phyloP scores from a whole-genome alignment of 2,888 invertebrate genomes.

The Nycteola revayana region DNA sequence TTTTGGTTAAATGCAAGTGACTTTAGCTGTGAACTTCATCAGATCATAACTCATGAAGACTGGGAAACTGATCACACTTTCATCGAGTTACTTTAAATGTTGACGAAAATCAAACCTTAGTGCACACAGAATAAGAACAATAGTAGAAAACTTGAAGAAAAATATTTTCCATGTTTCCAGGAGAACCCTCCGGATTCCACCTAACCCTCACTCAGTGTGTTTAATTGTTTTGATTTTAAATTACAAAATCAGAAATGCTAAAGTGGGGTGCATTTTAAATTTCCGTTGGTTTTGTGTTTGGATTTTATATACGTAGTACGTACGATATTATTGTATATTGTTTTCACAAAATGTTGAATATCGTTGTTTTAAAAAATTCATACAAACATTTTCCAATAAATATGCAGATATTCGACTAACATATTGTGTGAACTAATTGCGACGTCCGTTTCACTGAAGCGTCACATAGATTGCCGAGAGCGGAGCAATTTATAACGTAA shows the following conservation, averaged over 20 bases:
- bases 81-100: slow-evolving; percentile 21
- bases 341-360: slow-evolving; percentile 20
- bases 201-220: slow-evolving; percentile 60
- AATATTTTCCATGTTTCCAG: slow-evolving; percentile 53
- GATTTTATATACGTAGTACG: slow-evolving; percentile 8
- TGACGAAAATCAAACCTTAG: slow-evolving; percentile 39
- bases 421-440: slow-evolving; percentile 53
- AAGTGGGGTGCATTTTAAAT: slow-evolving; percentile 63
- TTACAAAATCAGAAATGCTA: slow-evolving; percentile 55
- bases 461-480: slow-evolving; percentile 40
- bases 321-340: slow-evolving; percentile 23
- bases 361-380: slow-evolving; percentile 22
- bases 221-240: slow-evolving; percentile 77
- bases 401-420: slow-evolving; percentile 49
- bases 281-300: slow-evolving; percentile 17
- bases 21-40: slow-evolving; percentile 59
- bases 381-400: slow-evolving; percentile 43
- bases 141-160: slow-evolving; percentile 16
- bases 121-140: slow-evolving; percentile 14
- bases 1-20: slow-evolving; percentile 55
- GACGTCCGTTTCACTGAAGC: slow-evolving; percentile 42
- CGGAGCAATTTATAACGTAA: slow-evolving; percentile 40
- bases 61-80: slow-evolving; percentile 54
- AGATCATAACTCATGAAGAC: slow-evolving; percentile 64
- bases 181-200: slow-evolving; percentile 58